Evolutionary conservation across 1,140 invertebrate species (phyloP).

Genomic region (Lithobius niger): DNA sequence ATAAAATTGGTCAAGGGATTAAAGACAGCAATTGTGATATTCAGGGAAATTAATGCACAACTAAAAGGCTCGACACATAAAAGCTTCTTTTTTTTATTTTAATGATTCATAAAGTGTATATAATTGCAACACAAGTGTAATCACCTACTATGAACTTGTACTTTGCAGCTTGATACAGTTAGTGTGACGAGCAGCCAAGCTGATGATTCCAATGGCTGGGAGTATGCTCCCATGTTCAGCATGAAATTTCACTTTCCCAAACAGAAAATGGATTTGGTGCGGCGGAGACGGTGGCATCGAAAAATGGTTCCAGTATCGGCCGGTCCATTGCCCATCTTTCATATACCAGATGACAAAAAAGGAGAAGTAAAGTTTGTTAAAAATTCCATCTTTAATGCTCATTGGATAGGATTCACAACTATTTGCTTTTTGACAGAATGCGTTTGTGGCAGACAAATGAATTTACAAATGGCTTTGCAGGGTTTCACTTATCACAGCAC

Average conservation of each 20-base stretch:
- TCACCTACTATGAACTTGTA: not conserved
- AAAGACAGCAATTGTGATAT: too few relatives aligned
- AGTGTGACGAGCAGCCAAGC: not conserved
- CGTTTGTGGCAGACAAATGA: too few relatives aligned
- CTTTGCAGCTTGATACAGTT: not conserved
- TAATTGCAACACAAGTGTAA: not conserved
- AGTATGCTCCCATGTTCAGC: constrained; percentile 38
- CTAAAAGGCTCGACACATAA: too few relatives aligned
- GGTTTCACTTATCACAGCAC: too few relatives aligned
- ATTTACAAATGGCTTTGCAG: too few relatives aligned
- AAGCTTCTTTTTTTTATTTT: too few relatives aligned
- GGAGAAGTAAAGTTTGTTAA: not conserved
- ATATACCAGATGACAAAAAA: constrained; percentile 14
- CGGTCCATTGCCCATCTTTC: constrained; percentile 14
- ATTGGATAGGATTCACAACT: too few relatives aligned
- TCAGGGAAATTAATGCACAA: too few relatives aligned
- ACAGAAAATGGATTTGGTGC: constrained; percentile 34
- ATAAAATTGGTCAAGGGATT: too few relatives aligned
- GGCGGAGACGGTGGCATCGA: constrained; percentile 36
- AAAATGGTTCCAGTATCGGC: constrained; percentile 26
- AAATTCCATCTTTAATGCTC: not conserved
- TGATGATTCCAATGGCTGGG: constrained; percentile 31
- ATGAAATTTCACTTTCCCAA: constrained; percentile 37
- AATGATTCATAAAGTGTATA: not conserved
- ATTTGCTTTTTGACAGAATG: too few relatives aligned